Base-by-base conservation (phyloP, 2,113 vertebrate species). In the Murina feae region DNA sequence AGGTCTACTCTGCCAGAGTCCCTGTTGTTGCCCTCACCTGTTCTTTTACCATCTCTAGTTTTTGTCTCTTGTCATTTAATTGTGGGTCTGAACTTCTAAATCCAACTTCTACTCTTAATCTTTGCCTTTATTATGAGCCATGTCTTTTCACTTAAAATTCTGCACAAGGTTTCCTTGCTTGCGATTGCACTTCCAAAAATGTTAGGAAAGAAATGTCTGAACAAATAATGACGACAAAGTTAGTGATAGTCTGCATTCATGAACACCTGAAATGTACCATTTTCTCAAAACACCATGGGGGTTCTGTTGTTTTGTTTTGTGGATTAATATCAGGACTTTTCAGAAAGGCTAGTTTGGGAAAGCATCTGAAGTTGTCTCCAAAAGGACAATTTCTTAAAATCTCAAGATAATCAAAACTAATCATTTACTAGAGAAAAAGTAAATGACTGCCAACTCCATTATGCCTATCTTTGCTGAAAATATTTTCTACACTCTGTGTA, bases 1-100 rank as follows among this genome's bases (percentile, higher is more conserved):
- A 1, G 0, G 1, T 60, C 1, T 28, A 5, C 25, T 47, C 21
- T 47, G 30, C 1, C 8, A n/a, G n/a, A 0, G 8, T 6, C 13
- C 7, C 13, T 55, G 17, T 32, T 49, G 18, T 44, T 51, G 20
- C 63, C 1, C 69, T 5, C 32, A 7, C 9, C 7, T 8, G 1
- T 69, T 82, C 1, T 35, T 49, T 66, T 12, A 84, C 3, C 1
- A 5, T 25, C 16, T 86, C 30, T 20, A 21, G 3, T 17, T 60
- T 82, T 13, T 8, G 4, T 65, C 9, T 12, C 6, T n/a, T n/a
- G 9, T 93, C 28, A 44, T 74, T 47, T 39, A 25, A 5, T 53
- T 1, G 6, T 2, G 21, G 1, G 14, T n/a, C 14, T 28, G 66
- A 28, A 63, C 18, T 63, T 71, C 3, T 35, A 20, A 55, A 6